Base-by-base conservation (phyloP, 2,113 vertebrate species). In the Pristiophorus japonicus region DNA sequence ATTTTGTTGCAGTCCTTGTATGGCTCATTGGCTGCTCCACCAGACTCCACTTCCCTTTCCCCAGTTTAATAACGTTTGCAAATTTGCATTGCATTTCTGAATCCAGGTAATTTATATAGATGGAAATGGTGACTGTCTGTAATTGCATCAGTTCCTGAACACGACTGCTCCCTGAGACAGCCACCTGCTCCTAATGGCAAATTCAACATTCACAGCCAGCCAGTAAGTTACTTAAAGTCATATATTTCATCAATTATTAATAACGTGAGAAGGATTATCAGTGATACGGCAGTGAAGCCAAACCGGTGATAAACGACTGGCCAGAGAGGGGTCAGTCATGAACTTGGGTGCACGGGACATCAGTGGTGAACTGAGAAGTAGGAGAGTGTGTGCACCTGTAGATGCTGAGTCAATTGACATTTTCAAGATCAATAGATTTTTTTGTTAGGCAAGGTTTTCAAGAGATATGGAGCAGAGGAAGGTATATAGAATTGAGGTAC, bases 331-430 rank as follows among this genome's bases (percentile, higher is more conserved):
- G 10, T 59, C 59, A 70, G 27, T 20, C 5, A 70, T 75, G 34
- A 95, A 96, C 95, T 96, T 96, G 45, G 96, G 96, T 95, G 96
- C 97, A 97, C 98, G 96, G 97, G 97, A 96, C n/a, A 20, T 87
- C 14, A 47, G 10, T 11, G 3, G 51, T 8, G 59, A 90, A 51
- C 51, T 62, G 87, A 59, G 14, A 90, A 87, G 7, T 85, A 2
- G 3, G 75, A 81, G 38, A 81, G 75, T 42, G 81, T 47, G 5
- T 85, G 81, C 18, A 47, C 0, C 20, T 85, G 18, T 45, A 20
- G 81, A 45, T 18, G 20, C 42, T 47, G 18, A 5, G 5, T 45
- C 12, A 81, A 75, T 34, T 75, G 11, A 75, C 0, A n/a, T 75
- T 8, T n/a, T 75, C 59, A 59, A 81, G 14, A 42, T 81, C 75